Evolutionary conservation across 2,797 vertebrate genomes (phyloP).

Genomic region (Limnodromus scolopaceus): DNA sequence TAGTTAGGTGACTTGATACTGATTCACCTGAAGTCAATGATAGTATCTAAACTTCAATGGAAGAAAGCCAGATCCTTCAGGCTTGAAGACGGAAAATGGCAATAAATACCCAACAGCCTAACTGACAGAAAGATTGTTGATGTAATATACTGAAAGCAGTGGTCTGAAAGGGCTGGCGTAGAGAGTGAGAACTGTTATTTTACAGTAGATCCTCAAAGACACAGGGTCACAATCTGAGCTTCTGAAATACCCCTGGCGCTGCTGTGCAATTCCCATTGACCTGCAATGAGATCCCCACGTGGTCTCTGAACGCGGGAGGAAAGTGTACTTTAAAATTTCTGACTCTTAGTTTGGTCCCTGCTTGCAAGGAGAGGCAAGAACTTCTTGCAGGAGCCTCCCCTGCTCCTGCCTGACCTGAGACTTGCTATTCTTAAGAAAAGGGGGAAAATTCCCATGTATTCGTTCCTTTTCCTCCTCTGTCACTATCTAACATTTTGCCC

Average conservation of each 20-base stretch:
- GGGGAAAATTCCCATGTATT: neutral
- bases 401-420: neutral
- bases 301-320: neutral
- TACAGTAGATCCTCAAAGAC: neutral
- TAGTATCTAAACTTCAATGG: neutral
- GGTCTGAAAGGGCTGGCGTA: neutral
- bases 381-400: neutral
- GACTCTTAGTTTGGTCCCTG: neutral
- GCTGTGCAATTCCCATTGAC: neutral
- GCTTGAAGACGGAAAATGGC: neutral
- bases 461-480: neutral
- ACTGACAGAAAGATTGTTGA: neutral
- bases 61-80: neutral
- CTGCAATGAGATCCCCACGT: neutral
- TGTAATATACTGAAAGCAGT: neutral
- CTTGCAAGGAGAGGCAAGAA: neutral
- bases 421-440: constrained; percentile 12
- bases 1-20: neutral
- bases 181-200: neutral
- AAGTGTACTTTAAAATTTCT: neutral
- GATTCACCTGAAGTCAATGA: neutral
- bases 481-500: constrained; percentile 32
- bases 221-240: neutral
- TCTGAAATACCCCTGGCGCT: neutral
- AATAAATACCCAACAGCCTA: neutral